Percentiles rank a stretch among this genome's conserved stretches.
Evolutionary conservation across 2,113 vertebrate species (phyloP).

Genomic region (Vulpes lagopus): DNA sequence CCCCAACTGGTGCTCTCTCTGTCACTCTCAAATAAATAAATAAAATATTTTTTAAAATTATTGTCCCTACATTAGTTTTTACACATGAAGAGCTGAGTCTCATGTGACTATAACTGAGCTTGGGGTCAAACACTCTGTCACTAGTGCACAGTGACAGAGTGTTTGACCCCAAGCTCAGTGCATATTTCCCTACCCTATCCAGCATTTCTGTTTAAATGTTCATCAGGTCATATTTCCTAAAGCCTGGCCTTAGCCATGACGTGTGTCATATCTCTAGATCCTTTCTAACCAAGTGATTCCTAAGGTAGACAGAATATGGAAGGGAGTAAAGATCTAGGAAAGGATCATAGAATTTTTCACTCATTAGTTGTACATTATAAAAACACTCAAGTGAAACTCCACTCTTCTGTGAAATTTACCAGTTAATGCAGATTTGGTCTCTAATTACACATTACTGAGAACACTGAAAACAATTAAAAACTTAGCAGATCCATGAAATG

Average conservation of each 20-base stretch:
- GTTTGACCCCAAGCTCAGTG: background rate
- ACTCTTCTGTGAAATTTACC: background rate
- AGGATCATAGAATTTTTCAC: background rate
- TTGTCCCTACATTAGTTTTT: background rate
- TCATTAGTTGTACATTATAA: background rate
- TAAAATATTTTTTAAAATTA: background rate
- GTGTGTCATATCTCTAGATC: background rate
- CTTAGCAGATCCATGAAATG: background rate
- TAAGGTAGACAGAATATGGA: background rate
- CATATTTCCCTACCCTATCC: background rate
- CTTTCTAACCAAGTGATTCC: background rate
- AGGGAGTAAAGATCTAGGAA: background rate
- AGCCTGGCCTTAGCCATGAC: background rate
- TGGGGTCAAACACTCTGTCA: no score
- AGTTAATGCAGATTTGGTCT: background rate
- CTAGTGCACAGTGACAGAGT: background rate
- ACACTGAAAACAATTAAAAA: background rate
- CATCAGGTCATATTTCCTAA: background rate
- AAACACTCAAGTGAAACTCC: background rate
- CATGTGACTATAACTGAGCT: background rate
- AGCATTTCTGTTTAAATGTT: background rate
- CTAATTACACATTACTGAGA: background rate
- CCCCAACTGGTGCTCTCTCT: no score
- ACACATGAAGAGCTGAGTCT: background rate
- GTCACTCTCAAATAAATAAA: no score